A percentile compares a stretch with the other conserved stretches of the same genome.
These are phyloP conservation scores for Mesembrinibis cayennensis DNA, from an alignment of 2,113 vertebrate genomes.

Conservation along the genomic window DNA sequence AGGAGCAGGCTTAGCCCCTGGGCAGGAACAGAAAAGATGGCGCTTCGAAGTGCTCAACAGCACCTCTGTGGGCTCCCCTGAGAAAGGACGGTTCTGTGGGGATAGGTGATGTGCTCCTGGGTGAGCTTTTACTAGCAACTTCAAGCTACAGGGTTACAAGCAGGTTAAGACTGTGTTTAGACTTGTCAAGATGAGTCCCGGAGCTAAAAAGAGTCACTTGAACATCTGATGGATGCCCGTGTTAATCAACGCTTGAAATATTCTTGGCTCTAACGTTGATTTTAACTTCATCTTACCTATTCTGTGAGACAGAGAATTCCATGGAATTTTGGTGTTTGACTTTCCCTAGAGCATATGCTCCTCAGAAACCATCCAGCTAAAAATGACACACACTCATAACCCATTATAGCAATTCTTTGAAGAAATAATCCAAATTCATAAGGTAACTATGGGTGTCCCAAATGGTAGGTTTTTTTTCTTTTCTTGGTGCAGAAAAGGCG, in stretches of 20 bases:
- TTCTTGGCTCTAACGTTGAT: neutral
- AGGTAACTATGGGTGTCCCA: neutral
- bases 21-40: neutral
- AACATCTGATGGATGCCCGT: neutral
- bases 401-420: neutral
- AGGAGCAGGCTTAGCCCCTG: neutral
- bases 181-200: neutral
- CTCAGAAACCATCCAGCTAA: neutral
- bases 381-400: neutral
- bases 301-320: neutral
- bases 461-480: neutral
- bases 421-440: neutral
- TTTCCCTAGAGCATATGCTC: neutral
- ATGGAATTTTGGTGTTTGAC: neutral
- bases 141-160: neutral
- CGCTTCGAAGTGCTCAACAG: neutral
- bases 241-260: neutral
- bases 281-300: neutral
- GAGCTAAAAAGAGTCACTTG: neutral
- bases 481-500: neutral
- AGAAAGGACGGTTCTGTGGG: neutral
- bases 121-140: neutral
- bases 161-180: neutral
- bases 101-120: fast-evolving
- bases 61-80: neutral